Percentiles rank a stretch among this genome's conserved stretches.
Conservation (phyloP, 2,888 invertebrate species). For the Ypsolopha sequella region DNA sequence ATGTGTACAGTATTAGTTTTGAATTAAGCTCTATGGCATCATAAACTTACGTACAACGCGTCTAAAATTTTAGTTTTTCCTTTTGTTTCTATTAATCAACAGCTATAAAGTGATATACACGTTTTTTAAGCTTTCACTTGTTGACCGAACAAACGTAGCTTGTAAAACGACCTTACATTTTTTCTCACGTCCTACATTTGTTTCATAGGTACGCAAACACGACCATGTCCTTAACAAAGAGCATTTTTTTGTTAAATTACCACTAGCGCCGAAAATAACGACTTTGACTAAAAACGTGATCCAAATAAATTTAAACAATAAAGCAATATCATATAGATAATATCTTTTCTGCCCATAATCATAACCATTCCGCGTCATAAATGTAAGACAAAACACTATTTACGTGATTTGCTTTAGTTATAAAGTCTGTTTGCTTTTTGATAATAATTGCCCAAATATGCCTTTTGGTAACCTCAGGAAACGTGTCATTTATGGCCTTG, state of each 20-base stretch:
- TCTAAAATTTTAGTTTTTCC: no score
- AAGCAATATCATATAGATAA: conserved; percentile 25
- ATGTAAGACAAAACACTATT: conserved; percentile 51
- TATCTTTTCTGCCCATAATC: conserved; percentile 51
- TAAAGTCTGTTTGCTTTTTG: conserved; percentile 31
- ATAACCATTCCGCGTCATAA: conserved; percentile 36
- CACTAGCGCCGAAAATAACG: conserved; percentile 34
- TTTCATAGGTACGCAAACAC: conserved; percentile 33
- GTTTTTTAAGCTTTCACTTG: neutral
- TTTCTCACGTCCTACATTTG: conserved; percentile 41
- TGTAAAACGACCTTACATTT: conserved; percentile 14
- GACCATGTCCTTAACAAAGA: conserved; percentile 38
- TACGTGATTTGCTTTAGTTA: conserved; percentile 48
- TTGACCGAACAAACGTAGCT: conserved; percentile 2
- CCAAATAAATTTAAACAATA: conserved; percentile 30
- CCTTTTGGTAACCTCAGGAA: no score
- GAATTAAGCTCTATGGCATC: no score
- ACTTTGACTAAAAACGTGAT: conserved; percentile 61
- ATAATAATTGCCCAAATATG: conserved; percentile 20
- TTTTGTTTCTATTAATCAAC: no score
- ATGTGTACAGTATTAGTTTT: neutral
- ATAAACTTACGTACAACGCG: no score
- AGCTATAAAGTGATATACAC: no score
- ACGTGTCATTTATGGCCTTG: no score
- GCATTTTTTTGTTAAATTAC: conserved; percentile 27